These are phyloP conservation scores for Gymnobelideus leadbeateri DNA, from an alignment of 2,113 vertebrate genomes.

Conservation along the genomic window DNA sequence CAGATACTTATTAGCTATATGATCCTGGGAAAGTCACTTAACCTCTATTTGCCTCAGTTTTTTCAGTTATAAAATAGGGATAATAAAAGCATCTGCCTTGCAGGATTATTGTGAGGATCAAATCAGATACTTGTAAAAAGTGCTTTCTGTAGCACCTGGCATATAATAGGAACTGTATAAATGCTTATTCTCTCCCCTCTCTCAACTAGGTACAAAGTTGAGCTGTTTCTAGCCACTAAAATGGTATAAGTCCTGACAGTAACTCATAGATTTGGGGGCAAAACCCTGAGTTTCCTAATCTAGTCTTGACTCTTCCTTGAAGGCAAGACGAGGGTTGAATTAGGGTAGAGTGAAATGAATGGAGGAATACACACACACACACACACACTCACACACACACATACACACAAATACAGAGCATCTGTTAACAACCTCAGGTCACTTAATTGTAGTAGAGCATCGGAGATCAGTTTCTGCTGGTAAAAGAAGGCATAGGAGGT, in stretches of 20 bases:
- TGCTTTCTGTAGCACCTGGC: not conserved
- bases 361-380: not conserved
- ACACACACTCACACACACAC: too few relatives aligned
- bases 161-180: not conserved
- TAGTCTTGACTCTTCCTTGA: not conserved
- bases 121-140: not conserved
- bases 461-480: not conserved
- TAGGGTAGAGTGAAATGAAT: not conserved
- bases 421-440: not conserved
- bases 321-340: not conserved
- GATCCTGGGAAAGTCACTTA: not conserved
- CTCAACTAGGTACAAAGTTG: not conserved
- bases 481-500: not conserved
- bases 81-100: not conserved
- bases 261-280: not conserved
- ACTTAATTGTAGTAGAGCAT: not conserved
- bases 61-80: not conserved
- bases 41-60: not conserved
- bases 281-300: not conserved
- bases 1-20: not conserved
- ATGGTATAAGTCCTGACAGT: not conserved
- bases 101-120: not conserved
- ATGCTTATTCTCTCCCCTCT: not conserved
- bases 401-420: too few relatives aligned
- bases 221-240: not conserved